Evolutionary conservation across 1,140 invertebrate genomes (phyloP).

Genomic region (Sitodiplosis mosellana): DNA sequence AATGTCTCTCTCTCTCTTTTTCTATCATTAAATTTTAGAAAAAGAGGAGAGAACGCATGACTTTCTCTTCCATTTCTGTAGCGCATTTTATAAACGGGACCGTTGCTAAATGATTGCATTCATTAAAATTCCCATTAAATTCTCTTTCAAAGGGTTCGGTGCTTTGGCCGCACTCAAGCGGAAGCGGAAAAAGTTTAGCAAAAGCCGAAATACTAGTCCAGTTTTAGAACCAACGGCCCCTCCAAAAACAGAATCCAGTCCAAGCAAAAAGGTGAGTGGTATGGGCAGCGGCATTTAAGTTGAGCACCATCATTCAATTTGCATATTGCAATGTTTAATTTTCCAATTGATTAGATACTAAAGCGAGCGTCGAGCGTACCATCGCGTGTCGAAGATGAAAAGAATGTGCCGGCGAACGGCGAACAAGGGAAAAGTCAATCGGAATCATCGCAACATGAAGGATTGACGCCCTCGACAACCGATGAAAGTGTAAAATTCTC

Average conservation of each 20-base stretch:
- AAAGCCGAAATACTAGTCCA: slow-evolving; percentile 46
- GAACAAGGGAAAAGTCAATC: neutral
- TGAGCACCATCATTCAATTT: neutral
- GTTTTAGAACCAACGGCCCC: slow-evolving; percentile 13
- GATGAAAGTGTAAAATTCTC: neutral
- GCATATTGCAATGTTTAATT: neutral
- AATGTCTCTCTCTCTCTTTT: slow-evolving; percentile 3
- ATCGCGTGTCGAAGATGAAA: neutral
- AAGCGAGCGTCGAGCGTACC: neutral
- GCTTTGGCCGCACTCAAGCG: slow-evolving; percentile 49
- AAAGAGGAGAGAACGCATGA: too few species aligned
- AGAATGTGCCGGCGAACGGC: neutral
- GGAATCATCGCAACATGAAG: neutral
- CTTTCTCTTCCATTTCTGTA: too few species aligned
- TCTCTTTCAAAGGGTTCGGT: slow-evolving; percentile 21
- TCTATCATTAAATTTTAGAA: too few species aligned
- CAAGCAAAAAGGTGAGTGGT: too few species aligned
- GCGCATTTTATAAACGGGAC: too few species aligned
- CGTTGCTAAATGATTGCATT: slow-evolving; percentile 15
- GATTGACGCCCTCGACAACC: neutral
- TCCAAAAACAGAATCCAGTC: neutral
- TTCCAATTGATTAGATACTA: neutral
- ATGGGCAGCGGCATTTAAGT: too few species aligned
- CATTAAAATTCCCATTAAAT: slow-evolving; percentile 6
- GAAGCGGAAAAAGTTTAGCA: slow-evolving; percentile 61